Evolutionary conservation across 1,140 invertebrate species (phyloP).

Genomic region (Galleria mellonella): DNA sequence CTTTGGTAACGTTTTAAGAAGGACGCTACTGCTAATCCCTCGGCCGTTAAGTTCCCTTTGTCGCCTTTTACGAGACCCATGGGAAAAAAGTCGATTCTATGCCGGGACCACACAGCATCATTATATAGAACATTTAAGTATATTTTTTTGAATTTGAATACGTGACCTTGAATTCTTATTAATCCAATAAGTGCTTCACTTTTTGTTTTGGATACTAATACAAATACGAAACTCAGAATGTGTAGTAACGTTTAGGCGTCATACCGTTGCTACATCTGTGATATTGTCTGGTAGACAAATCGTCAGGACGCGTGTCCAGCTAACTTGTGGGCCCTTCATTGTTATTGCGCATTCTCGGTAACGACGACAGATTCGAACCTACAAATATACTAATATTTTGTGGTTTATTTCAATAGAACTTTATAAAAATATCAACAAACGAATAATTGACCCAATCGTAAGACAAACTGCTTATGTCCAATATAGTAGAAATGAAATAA

Average conservation of each 20-base stretch:
- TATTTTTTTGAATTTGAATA: too few species aligned
- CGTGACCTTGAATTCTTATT: too few species aligned
- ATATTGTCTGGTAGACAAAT: slow-evolving; percentile 25
- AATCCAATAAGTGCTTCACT: too few species aligned
- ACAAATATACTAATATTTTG: background rate
- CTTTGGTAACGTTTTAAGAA: too few species aligned
- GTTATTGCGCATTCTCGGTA: background rate
- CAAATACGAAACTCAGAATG: background rate
- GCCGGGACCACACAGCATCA: too few species aligned
- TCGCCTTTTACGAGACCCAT: too few species aligned
- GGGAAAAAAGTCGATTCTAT: too few species aligned
- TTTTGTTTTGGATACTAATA: too few species aligned
- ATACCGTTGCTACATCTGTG: slow-evolving; percentile 1
- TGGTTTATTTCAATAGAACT: background rate
- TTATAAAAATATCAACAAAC: background rate
- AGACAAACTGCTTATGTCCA: background rate
- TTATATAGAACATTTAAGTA: too few species aligned
- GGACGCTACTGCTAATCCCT: too few species aligned
- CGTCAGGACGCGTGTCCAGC: slow-evolving; percentile 18
- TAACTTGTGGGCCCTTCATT: slow-evolving; percentile 1
- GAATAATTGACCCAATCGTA: background rate
- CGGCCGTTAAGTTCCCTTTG: too few species aligned
- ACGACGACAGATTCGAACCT: background rate
- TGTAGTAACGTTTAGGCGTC: background rate
- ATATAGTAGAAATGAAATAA: background rate